Evolutionary conservation across 2,888 invertebrate genomes (phyloP).

Genomic region (Platycheirus albimanus): DNA sequence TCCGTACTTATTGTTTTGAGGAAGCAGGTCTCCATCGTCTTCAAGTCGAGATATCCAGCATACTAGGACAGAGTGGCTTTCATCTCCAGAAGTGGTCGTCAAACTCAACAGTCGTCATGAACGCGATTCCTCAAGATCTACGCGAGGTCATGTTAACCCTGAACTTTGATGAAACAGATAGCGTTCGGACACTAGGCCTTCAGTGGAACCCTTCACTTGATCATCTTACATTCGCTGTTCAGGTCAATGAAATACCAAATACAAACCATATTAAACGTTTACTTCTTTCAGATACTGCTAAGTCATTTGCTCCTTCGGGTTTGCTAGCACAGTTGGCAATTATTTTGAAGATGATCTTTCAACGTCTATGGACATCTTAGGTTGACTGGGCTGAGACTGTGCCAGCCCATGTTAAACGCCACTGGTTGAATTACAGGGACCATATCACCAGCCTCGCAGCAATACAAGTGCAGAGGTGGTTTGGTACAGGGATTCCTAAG

Average conservation of each 20-base stretch:
- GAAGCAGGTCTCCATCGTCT: constrained; percentile 24
- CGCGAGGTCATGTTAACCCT: constrained; percentile 20
- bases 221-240: constrained; percentile 27
- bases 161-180: constrained; percentile 25
- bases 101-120: constrained; percentile 22
- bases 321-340: constrained; percentile 14
- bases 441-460: constrained; percentile 22
- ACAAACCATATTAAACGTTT: constrained; percentile 25
- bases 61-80: constrained; percentile 27
- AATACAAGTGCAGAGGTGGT: constrained; percentile 10
- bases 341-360: not conserved
- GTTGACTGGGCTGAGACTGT: constrained; percentile 23
- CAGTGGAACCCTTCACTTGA: constrained; percentile 38
- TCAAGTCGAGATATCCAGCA: constrained; percentile 1
- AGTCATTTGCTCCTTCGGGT: constrained; percentile 15
- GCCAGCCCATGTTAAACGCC: too few species aligned
- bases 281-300: constrained; percentile 22
- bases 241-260: constrained; percentile 20
- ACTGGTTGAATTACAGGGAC: too few species aligned
- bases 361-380: constrained; percentile 21
- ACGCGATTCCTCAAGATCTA: constrained; percentile 23
- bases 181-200: constrained; percentile 34
- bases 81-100: constrained; percentile 31
- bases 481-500: constrained; percentile 3
- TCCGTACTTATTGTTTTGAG: constrained; percentile 34